Evolutionary conservation across 1,140 invertebrate genomes (phyloP).

Genomic region (Rhopalosiphum maidis): DNA sequence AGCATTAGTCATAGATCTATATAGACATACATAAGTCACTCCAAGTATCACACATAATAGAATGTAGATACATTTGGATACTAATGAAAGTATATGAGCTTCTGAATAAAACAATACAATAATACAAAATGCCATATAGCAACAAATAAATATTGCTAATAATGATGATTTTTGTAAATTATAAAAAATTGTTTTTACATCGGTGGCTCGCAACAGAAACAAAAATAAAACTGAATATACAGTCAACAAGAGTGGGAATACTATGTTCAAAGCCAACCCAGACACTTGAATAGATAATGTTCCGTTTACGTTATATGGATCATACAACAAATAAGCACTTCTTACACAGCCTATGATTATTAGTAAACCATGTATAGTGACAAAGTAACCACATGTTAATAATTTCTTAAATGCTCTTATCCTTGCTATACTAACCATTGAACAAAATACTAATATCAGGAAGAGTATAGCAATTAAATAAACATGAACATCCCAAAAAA

Average conservation of each 20-base stretch:
- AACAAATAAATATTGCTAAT: slow-evolving; percentile 68
- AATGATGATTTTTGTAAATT: slow-evolving; percentile 68
- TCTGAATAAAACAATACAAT: slow-evolving; percentile 76
- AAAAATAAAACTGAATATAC: slow-evolving; percentile 85
- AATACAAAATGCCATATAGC: slow-evolving; percentile 76
- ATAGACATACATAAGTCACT: slow-evolving; percentile 83
- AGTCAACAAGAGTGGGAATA: slow-evolving; percentile 82
- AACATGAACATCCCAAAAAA: slow-evolving; percentile 88
- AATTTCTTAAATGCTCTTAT: slow-evolving; percentile 82
- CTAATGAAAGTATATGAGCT: slow-evolving; percentile 71
- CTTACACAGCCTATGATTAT: slow-evolving; percentile 80
- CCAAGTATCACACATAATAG: slow-evolving; percentile 80
- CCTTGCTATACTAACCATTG: slow-evolving; percentile 80
- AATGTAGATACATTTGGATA: slow-evolving; percentile 84
- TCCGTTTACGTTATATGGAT: slow-evolving; percentile 84
- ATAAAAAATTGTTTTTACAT: slow-evolving; percentile 64
- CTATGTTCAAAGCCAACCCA: slow-evolving; percentile 81
- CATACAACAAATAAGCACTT: slow-evolving; percentile 86
- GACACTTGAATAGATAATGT: slow-evolving; percentile 80
- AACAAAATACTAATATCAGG: slow-evolving; percentile 79
- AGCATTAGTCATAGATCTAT: slow-evolving; percentile 66
- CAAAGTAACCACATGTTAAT: slow-evolving; percentile 82
- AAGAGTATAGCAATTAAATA: slow-evolving; percentile 84
- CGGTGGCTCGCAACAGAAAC: slow-evolving; percentile 77
- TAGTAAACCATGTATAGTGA: slow-evolving; percentile 80